phyloP scores from a whole-genome alignment of 2,888 invertebrate species.

The Oxycera nigricornis region DNA sequence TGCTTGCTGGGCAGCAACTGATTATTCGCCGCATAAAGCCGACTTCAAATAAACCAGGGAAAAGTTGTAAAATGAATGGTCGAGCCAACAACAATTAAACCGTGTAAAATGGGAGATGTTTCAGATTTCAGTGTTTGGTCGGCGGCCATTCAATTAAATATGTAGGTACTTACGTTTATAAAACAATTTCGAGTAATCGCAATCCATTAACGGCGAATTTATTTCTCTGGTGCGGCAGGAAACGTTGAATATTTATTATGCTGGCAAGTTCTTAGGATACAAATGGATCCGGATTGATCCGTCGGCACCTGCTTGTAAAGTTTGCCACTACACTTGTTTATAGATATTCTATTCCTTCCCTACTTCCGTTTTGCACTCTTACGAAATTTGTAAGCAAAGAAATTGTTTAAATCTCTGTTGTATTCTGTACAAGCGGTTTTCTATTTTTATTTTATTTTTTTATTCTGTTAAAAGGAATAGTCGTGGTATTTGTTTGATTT shows the following conservation, averaged over 20 bases:
- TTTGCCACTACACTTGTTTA: neutral
- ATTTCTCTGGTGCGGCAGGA: neutral
- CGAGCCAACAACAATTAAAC: neutral
- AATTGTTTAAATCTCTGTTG: neutral
- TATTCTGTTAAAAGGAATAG: neutral
- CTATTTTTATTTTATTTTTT: neutral
- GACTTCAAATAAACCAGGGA: neutral
- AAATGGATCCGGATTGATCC: neutral
- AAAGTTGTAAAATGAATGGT: neutral
- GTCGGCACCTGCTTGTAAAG: neutral
- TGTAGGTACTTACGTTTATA: slow-evolving; percentile 42
- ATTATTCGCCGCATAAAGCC: neutral
- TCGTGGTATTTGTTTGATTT: slow-evolving; percentile 1
- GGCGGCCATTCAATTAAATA: neutral
- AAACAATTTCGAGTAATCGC: slow-evolving; percentile 41
- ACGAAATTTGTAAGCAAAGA: neutral
- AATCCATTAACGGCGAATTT: slow-evolving; percentile 39
- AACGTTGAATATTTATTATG: neutral
- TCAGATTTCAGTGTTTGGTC: neutral
- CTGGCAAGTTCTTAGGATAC: neutral
- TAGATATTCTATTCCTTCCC: neutral
- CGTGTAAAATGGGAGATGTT: neutral
- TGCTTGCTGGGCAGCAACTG: neutral
- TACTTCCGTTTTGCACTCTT: neutral
- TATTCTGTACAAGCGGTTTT: neutral